Conservation (phyloP, 2,797 vertebrate genomes). For the Limosa lapponica region DNA sequence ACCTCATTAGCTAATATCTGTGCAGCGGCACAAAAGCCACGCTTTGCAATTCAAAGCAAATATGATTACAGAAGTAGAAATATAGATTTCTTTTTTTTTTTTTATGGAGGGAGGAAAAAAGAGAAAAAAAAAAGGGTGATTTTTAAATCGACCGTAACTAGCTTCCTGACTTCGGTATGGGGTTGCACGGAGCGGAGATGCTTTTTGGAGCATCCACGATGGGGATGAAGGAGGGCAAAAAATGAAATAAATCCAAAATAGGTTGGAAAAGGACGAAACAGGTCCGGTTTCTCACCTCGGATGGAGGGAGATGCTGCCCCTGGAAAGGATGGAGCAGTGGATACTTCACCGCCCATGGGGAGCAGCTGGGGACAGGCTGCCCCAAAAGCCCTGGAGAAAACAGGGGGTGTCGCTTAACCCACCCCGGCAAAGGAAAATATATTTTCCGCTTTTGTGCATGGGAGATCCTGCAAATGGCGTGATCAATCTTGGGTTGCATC, state of each 20-base stretch:
- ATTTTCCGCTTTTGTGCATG: slow-evolving; percentile 28
- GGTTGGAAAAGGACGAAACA: not conserved
- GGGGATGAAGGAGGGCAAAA: accelerated
- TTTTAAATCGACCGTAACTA: accelerated
- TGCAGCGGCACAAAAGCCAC: accelerated
- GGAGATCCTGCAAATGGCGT: slow-evolving; percentile 29
- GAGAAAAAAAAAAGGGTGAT: not conserved
- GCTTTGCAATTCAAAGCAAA: not conserved
- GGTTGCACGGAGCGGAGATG: not conserved
- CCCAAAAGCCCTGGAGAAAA: not conserved
- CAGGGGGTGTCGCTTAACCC: accelerated
- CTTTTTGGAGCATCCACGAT: not conserved
- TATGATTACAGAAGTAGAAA: not conserved
- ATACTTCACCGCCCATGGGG: not conserved
- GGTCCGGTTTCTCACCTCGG: not conserved
- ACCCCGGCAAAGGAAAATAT: not conserved
- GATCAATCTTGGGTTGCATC: slow-evolving; percentile 57
- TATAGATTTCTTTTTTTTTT: not conserved
- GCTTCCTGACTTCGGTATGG: accelerated
- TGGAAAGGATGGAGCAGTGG: not conserved
- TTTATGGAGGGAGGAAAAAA: accelerated
- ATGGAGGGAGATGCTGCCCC: not conserved
- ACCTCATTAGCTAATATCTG: not conserved
- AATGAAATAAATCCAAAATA: not conserved
- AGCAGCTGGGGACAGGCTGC: not conserved